phyloP scores from a whole-genome alignment of 2,888 invertebrate genomes.

The Crossocerus cetratus region DNA sequence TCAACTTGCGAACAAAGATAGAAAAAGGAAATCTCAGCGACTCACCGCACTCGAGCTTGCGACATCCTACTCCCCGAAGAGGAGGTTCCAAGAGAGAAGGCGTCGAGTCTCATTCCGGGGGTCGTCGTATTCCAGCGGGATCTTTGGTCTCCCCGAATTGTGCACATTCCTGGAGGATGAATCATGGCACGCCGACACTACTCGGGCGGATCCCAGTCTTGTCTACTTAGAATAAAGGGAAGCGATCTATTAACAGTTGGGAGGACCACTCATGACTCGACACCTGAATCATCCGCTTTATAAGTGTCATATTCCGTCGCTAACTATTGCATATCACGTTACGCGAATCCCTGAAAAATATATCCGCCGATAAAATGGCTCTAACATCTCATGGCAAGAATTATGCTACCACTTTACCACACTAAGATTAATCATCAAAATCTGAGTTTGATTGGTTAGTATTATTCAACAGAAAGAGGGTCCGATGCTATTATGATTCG shows the following conservation, averaged over 20 bases:
- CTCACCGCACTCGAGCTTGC: background rate
- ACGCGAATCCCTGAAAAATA: background rate
- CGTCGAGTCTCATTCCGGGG: constrained; percentile 23
- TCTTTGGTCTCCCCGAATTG: constrained; percentile 46
- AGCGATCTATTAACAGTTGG: constrained; percentile 9
- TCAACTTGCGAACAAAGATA: too few relatives aligned
- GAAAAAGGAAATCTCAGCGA: too few relatives aligned
- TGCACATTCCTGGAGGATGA: constrained; percentile 44
- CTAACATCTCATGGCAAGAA: too few relatives aligned
- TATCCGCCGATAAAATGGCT: too few relatives aligned
- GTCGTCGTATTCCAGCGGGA: constrained; percentile 31
- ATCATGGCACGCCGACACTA: constrained; percentile 22
- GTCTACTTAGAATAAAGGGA: constrained; percentile 46
- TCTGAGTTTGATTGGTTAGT: too few relatives aligned
- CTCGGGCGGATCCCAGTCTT: constrained; percentile 32
- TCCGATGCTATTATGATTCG: too few relatives aligned
- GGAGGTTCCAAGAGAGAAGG: constrained; percentile 21
- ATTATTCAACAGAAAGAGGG: too few relatives aligned
- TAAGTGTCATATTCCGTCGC: constrained; percentile 3
- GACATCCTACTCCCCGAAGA: constrained; percentile 18
- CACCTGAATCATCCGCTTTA: constrained; percentile 31
- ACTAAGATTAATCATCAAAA: too few relatives aligned
- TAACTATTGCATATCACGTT: background rate
- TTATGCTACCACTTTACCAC: too few relatives aligned
- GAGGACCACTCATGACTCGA: background rate